Evolutionary conservation across 2,113 vertebrate species (phyloP).

Genomic region (Eurystomus gularis): DNA sequence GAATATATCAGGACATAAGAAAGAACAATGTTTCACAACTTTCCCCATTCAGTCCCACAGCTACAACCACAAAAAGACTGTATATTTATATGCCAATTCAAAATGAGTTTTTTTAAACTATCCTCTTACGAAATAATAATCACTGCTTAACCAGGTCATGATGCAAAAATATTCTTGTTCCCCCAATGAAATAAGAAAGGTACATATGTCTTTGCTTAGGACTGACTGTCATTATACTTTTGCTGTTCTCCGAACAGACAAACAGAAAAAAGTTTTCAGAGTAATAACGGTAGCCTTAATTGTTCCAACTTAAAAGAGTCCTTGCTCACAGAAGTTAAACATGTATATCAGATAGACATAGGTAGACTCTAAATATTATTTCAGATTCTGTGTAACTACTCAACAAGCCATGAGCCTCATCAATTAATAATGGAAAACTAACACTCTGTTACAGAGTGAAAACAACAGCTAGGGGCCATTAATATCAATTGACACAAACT

Average conservation of each 20-base stretch:
- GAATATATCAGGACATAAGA: background rate
- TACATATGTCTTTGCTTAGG: background rate
- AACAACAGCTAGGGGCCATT: background rate
- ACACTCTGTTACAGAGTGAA: background rate
- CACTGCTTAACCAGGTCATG: background rate
- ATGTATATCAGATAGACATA: background rate
- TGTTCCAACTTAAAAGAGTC: background rate
- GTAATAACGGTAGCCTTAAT: background rate
- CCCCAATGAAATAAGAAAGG: background rate
- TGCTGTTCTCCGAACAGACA: background rate
- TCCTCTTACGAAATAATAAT: background rate
- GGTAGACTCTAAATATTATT: background rate
- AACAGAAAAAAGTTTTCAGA: background rate
- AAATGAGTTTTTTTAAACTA: background rate
- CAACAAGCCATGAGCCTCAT: background rate
- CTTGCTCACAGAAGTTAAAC: background rate
- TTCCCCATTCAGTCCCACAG: background rate
- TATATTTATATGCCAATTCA: background rate
- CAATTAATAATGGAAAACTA: conserved; percentile 26
- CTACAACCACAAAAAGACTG: background rate
- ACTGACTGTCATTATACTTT: background rate
- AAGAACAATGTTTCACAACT: background rate
- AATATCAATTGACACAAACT: conserved; percentile 8
- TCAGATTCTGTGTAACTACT: background rate
- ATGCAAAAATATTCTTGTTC: background rate